A percentile compares a stretch with the other conserved stretches of the same genome.
Conservation (phyloP, 2,888 invertebrate species). For the Hypomecis atomaria region DNA sequence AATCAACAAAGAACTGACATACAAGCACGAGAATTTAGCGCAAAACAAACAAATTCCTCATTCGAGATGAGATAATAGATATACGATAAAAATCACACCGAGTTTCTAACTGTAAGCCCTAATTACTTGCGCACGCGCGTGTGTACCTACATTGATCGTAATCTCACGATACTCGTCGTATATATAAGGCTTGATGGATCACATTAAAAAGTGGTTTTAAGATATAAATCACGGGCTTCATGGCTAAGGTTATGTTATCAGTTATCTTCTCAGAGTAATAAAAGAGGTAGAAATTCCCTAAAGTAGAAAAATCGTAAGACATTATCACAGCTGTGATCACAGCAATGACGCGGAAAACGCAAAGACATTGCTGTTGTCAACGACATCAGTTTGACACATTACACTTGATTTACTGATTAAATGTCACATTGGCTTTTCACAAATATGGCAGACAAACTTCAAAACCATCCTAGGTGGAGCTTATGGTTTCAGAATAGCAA, state of each 20-base stretch:
- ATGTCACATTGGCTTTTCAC: too few relatives aligned
- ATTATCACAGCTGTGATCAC: too few relatives aligned
- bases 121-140: constrained; percentile 26
- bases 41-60: constrained; percentile 30
- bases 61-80: constrained; percentile 34
- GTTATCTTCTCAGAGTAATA: too few relatives aligned
- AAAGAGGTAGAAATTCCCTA: too few relatives aligned
- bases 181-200: constrained; percentile 25
- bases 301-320: too few relatives aligned
- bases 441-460: too few relatives aligned
- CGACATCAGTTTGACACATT: too few relatives aligned
- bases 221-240: constrained; percentile 4
- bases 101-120: constrained; percentile 32
- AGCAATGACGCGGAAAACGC: too few relatives aligned
- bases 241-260: background rate
- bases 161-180: constrained; percentile 27
- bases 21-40: constrained; percentile 9
- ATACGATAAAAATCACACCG: constrained; percentile 36
- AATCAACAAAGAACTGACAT: constrained; percentile 1
- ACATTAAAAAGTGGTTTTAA: background rate
- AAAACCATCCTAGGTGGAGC: too few relatives aligned
- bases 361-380: too few relatives aligned
- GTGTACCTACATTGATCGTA: constrained; percentile 7
- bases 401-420: too few relatives aligned
- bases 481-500: too few relatives aligned